These are phyloP conservation scores for Aphrophora alni DNA, from an alignment of 2,888 invertebrate species.

Conservation along the genomic window DNA sequence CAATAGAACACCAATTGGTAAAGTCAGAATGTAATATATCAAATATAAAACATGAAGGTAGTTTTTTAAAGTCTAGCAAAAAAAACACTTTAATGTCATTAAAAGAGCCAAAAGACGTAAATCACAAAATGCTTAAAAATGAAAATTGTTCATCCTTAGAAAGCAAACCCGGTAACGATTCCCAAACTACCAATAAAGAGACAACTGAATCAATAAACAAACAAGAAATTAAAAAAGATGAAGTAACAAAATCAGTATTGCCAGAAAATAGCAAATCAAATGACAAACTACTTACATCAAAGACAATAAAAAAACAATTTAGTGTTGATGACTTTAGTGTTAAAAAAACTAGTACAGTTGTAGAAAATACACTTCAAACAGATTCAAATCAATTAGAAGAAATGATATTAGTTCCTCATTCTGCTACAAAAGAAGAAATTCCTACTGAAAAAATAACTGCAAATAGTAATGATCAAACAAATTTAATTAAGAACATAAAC, in stretches of 20 bases:
- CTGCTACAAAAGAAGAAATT: background rate
- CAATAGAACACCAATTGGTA: background rate
- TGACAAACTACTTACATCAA: background rate
- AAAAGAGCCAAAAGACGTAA: too few relatives aligned
- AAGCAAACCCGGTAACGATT: too few relatives aligned
- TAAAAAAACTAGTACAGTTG: background rate
- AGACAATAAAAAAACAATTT: background rate
- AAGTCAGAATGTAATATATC: background rate
- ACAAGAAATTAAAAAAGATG: background rate
- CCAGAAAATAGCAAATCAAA: background rate
- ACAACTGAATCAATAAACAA: background rate
- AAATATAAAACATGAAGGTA: background rate
- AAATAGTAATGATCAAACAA: background rate
- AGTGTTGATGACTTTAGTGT: background rate
- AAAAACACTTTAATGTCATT: too few relatives aligned
- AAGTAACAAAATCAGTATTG: background rate
- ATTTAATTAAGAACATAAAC: background rate
- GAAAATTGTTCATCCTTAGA: too few relatives aligned
- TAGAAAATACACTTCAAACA: background rate
- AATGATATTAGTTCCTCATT: background rate
- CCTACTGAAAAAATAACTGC: background rate
- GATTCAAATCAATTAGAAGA: background rate
- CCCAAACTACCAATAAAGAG: too few relatives aligned
- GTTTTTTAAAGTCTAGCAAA: too few relatives aligned
- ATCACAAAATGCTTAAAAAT: too few relatives aligned